Percentiles rank a stretch among this genome's conserved stretches.
phyloP scores from a whole-genome alignment of 2,113 vertebrate species.

The Burhinus bistriatus region DNA sequence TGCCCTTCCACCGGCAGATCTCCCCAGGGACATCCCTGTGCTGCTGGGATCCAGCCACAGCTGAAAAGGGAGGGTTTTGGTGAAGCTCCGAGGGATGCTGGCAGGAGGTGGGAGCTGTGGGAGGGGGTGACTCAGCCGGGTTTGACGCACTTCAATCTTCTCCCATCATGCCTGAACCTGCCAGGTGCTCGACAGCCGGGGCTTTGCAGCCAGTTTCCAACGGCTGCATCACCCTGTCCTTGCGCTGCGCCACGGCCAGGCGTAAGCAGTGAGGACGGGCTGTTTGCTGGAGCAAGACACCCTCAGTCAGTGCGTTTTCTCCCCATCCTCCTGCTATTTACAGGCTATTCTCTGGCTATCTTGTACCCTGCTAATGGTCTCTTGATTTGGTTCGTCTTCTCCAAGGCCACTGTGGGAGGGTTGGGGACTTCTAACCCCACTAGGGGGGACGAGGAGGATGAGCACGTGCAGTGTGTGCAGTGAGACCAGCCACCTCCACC shows the following conservation, averaged over 20 bases:
- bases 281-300: not conserved
- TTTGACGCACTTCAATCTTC: not conserved
- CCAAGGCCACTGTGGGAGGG: not conserved
- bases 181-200: fast-evolving
- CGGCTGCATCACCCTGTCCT: not conserved
- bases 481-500: not conserved
- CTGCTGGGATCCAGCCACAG: not conserved
- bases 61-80: not conserved
- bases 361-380: fast-evolving
- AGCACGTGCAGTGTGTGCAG: not conserved
- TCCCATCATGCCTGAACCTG: not conserved
- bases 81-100: not conserved
- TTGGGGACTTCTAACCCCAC: not conserved
- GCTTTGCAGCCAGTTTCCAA: not conserved
- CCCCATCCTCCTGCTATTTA: not conserved
- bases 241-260: fast-evolving
- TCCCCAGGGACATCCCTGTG: not conserved
- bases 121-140: not conserved
- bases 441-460: fast-evolving
- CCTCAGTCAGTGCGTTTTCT: not conserved
- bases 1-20: not conserved
- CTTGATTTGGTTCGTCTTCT: not conserved
- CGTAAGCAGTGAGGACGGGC: not conserved
- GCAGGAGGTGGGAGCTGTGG: not conserved
- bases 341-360: not conserved